Conservation (phyloP, 37 sponge, comb jelly and placozoan genomes). For the Chondrosia reniformis region DNA sequence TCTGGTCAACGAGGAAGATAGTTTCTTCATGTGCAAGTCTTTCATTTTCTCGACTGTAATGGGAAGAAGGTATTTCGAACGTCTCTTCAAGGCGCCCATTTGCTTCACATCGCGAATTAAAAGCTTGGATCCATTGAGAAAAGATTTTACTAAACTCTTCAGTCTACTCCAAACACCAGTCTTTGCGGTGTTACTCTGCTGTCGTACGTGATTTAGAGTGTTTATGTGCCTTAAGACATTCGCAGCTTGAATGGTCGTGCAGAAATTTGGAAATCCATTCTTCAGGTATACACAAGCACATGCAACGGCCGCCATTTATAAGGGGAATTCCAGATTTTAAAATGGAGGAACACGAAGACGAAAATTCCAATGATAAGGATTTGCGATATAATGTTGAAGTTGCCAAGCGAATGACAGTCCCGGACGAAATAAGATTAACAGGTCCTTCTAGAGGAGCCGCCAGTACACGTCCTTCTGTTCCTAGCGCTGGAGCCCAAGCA, state of each 20-base stretch:
- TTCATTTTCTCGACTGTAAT: conserved; percentile 1
- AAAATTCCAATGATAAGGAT: not conserved
- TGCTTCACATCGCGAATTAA: not conserved
- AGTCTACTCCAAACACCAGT: not conserved
- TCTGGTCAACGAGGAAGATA: not conserved
- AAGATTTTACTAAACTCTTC: conserved; percentile 3
- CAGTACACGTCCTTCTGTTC: not conserved
- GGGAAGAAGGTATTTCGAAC: conserved; percentile 1
- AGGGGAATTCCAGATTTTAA: not conserved
- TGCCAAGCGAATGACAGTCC: conserved; percentile 30
- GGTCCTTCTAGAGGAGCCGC: conserved; percentile 1
- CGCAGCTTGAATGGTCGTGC: no score
- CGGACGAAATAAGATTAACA: conserved; percentile 25
- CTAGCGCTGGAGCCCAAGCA: no score
- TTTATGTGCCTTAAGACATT: no score
- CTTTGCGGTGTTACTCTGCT: not conserved
- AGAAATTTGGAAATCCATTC: no score
- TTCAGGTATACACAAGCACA: no score
- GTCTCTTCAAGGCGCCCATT: conserved; percentile 15
- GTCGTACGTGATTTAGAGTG: no score
- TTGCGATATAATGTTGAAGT: conserved; percentile 20
- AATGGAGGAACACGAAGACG: not conserved
- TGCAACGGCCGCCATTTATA: no score
- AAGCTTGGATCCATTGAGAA: conserved; percentile 8
- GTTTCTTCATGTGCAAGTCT: not conserved